Evolutionary conservation across 1,140 invertebrate genomes (phyloP).

Genomic region (Drosophila albomicans): DNA sequence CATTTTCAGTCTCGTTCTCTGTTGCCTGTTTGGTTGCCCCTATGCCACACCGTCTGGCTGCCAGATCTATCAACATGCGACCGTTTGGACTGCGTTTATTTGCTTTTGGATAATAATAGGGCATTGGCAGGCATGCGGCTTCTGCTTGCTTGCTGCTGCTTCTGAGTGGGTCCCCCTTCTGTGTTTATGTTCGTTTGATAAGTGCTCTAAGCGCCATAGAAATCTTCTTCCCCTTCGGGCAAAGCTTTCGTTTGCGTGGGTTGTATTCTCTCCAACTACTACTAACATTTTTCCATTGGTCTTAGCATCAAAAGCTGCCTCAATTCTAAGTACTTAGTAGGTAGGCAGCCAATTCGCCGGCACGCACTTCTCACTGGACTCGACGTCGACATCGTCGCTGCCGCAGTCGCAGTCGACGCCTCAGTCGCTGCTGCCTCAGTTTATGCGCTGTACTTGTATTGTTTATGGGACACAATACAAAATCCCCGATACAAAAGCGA

Average conservation of each 20-base stretch:
- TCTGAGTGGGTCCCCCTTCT: constrained; percentile 52
- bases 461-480: constrained; percentile 64
- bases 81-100: constrained; percentile 63
- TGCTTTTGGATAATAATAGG: constrained; percentile 79
- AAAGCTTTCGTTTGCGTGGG: constrained; percentile 15
- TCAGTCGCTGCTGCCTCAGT: constrained; percentile 9
- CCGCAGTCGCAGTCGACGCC: neutral
- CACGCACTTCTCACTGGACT: constrained; percentile 54
- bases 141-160: constrained; percentile 72
- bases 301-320: constrained; percentile 44
- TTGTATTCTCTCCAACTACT: neutral
- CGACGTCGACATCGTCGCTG: constrained; percentile 15
- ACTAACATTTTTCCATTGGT: constrained; percentile 55
- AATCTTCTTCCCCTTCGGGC: constrained; percentile 21
- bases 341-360: constrained; percentile 71
- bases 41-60: constrained; percentile 21
- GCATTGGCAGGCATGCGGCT: constrained; percentile 70
- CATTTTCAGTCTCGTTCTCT: too few species aligned
- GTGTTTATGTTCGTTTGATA: constrained; percentile 59
- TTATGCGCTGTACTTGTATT: constrained; percentile 49
- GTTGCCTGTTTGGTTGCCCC: constrained; percentile 12
- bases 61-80: constrained; percentile 48
- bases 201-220: constrained; percentile 64
- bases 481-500: constrained; percentile 60
- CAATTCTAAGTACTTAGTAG: neutral